These are phyloP conservation scores for Zaprionus inermis DNA, from an alignment of 1,140 invertebrate species.

Conservation along the genomic window DNA sequence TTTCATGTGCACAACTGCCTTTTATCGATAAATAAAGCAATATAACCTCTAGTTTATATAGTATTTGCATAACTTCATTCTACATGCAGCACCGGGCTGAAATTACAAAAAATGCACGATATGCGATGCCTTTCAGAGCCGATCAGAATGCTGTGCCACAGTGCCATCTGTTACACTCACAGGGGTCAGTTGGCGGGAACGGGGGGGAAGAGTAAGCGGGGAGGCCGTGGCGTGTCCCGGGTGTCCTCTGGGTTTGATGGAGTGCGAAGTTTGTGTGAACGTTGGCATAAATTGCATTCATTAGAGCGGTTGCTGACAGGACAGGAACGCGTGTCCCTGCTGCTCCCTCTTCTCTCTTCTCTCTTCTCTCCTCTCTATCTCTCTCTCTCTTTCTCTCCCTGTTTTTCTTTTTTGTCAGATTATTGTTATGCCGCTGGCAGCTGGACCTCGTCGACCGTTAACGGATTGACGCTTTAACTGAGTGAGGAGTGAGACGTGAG, in stretches of 20 bases:
- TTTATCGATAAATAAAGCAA: neutral
- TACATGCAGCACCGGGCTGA: neutral
- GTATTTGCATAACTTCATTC: constrained; percentile 35
- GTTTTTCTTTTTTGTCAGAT: constrained; percentile 12
- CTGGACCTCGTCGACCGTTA: constrained; percentile 18
- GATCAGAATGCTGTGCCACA: no score
- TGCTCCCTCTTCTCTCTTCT: neutral
- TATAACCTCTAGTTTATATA: neutral
- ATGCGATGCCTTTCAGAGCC: neutral
- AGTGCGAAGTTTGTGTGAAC: constrained; percentile 41
- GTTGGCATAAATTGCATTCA: constrained; percentile 56
- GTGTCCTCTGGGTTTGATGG: constrained; percentile 43
- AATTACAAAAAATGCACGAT: constrained; percentile 12
- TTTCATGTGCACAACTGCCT: neutral
- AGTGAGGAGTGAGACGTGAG: neutral
- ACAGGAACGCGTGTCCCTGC: constrained; percentile 11
- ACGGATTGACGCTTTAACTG: constrained; percentile 19
- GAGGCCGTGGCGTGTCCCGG: neutral
- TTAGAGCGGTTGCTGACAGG: constrained; percentile 22
- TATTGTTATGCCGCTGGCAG: constrained; percentile 40
- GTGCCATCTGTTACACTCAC: neutral
- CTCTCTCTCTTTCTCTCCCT: neutral
- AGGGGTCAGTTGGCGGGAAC: neutral
- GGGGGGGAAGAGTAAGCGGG: no score
- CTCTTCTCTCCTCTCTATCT: neutral